These are phyloP conservation scores for Drosophila limbata DNA, from an alignment of 2,888 invertebrate genomes.

Conservation along the genomic window DNA sequence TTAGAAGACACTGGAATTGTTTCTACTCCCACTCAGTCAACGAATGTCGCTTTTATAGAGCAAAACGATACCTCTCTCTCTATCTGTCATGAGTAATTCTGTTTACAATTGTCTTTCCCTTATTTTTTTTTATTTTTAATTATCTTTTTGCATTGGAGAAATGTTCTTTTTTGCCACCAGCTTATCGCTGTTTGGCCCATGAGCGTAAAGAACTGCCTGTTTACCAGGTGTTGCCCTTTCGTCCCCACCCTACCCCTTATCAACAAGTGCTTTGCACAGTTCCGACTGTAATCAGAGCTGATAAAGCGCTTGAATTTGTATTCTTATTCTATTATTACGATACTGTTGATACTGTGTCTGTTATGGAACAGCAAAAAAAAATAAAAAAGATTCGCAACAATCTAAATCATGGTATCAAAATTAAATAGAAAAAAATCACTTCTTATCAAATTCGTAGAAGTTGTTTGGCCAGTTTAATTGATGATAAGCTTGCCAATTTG, in stretches of 20 bases:
- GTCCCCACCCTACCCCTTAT: neutral
- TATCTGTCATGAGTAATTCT: slow-evolving; percentile 37
- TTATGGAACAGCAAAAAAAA: neutral
- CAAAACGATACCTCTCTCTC: neutral
- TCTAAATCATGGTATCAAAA: slow-evolving; percentile 27
- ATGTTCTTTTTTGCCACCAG: slow-evolving; percentile 21
- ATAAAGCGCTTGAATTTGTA: slow-evolving; percentile 47
- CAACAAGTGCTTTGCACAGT: neutral
- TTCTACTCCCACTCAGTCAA: slow-evolving; percentile 9
- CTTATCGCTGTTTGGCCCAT: slow-evolving; percentile 44
- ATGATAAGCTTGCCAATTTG: slow-evolving; percentile 25
- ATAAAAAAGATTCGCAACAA: neutral
- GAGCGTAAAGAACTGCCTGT: slow-evolving; percentile 10
- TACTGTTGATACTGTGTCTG: slow-evolving; percentile 11
- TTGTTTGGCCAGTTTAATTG: slow-evolving; percentile 19
- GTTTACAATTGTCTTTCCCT: slow-evolving; percentile 41
- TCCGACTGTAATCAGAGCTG: slow-evolving; percentile 35
- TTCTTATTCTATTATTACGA: slow-evolving; percentile 36
- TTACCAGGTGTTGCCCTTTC: slow-evolving; percentile 10
- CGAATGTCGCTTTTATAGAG: slow-evolving; percentile 42
- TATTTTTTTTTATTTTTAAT: slow-evolving; percentile 60
- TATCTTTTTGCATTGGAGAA: slow-evolving; percentile 45
- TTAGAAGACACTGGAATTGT: slow-evolving; percentile 27
- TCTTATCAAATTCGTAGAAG: slow-evolving; percentile 34
- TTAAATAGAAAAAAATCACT: slow-evolving; percentile 39